Conservation (phyloP, 2,113 vertebrate genomes). For the Leucoraja erinaceus region DNA sequence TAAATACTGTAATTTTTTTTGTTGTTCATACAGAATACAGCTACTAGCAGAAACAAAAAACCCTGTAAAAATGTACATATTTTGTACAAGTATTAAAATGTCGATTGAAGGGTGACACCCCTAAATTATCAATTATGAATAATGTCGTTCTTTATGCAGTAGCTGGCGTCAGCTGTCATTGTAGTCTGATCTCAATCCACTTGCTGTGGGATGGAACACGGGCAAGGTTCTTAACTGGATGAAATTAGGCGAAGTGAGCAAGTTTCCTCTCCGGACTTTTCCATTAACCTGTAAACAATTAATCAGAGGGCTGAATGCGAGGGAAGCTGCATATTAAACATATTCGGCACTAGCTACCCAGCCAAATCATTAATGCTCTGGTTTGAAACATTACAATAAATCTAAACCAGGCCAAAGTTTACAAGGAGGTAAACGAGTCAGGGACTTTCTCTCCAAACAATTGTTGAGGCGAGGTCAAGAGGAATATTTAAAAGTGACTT, state of each 20-base stretch:
- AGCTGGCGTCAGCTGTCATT: background rate
- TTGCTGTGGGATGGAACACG: constrained; percentile 8
- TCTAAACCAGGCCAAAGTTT: background rate
- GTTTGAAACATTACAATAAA: background rate
- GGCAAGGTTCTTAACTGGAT: background rate
- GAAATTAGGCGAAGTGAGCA: background rate
- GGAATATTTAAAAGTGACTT: background rate
- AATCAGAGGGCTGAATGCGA: background rate
- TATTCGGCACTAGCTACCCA: too few species aligned
- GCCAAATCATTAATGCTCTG: background rate
- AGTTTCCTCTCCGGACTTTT: background rate
- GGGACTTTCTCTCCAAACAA: background rate
- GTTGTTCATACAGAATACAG: constrained; percentile 34
- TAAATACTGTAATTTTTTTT: constrained; percentile 37
- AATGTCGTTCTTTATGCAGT: constrained; percentile 31
- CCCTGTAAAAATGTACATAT: constrained; percentile 38
- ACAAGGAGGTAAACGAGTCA: background rate
- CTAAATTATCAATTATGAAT: constrained; percentile 33
- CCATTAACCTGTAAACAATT: background rate
- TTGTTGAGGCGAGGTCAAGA: background rate
- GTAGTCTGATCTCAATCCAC: background rate
- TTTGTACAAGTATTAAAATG: constrained; percentile 39
- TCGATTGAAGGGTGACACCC: constrained; percentile 37
- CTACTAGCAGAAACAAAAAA: constrained; percentile 34
- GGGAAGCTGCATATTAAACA: too few species aligned